Conservation (phyloP, 2,888 invertebrate species). For the Scaptodrosophila latifasciaeformis region DNA sequence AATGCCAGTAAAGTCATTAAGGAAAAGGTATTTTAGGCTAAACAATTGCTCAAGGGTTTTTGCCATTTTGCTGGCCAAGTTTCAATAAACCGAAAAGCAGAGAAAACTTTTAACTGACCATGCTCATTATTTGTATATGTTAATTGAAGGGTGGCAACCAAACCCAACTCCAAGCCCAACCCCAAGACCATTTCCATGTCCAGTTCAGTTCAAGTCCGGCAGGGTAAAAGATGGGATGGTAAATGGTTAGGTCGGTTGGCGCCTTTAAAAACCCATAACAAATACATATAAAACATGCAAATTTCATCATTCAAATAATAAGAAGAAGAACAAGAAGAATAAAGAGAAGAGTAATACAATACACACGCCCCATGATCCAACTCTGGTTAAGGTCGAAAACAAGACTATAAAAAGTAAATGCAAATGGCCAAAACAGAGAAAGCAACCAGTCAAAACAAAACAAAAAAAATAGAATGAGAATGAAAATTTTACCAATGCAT, state of each 20-base stretch:
- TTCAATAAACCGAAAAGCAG: not conserved
- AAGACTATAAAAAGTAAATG: conserved; percentile 60
- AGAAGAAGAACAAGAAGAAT: too few species aligned
- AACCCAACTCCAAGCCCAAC: conserved; percentile 35
- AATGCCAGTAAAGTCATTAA: conserved; percentile 66
- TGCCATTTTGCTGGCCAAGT: not conserved
- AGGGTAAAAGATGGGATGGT: conserved; percentile 5
- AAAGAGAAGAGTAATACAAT: too few species aligned
- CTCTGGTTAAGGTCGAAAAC: conserved; percentile 20
- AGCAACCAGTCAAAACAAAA: too few species aligned
- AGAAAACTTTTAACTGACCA: conserved; percentile 41
- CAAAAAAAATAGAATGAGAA: conserved; percentile 29
- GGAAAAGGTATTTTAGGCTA: conserved; percentile 17
- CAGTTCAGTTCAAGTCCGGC: conserved; percentile 30
- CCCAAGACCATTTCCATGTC: too few species aligned
- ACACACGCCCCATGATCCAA: conserved; percentile 48
- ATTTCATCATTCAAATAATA: conserved; percentile 31
- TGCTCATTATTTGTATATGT: conserved; percentile 63
- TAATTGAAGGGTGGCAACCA: conserved; percentile 50
- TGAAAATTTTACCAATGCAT: conserved; percentile 39
- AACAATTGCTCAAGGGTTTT: conserved; percentile 22
- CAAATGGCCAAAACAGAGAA: conserved; percentile 48
- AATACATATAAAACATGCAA: conserved; percentile 57
- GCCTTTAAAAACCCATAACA: conserved; percentile 39
- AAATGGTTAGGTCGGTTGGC: not conserved